A percentile compares a stretch with the other conserved stretches of the same genome.
Evolutionary conservation across 2,797 vertebrate species (phyloP).

Genomic region (Tolypeutes matacus): DNA sequence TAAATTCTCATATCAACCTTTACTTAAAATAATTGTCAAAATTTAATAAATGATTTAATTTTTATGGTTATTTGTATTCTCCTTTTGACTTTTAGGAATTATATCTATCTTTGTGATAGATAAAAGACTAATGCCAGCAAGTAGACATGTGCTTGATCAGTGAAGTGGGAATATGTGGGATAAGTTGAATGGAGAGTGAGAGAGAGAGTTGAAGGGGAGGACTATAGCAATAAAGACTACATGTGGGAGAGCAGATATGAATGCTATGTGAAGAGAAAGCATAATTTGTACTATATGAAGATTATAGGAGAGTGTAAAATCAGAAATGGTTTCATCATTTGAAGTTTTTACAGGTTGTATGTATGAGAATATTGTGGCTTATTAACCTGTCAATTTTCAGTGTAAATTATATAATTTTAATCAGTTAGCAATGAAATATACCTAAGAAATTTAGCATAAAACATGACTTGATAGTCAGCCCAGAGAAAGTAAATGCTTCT

Average conservation of each 20-base stretch:
- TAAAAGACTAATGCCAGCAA: background rate
- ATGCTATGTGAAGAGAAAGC: background rate
- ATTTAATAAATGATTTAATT: background rate
- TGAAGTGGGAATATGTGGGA: background rate
- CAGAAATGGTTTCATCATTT: background rate
- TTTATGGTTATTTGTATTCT: background rate
- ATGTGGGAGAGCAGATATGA: background rate
- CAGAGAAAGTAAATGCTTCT: slow-evolving; percentile 20
- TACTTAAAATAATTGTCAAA: background rate
- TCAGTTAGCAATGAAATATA: background rate
- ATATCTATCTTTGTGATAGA: background rate
- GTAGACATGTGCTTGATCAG: background rate
- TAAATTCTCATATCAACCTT: background rate
- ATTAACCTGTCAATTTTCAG: background rate
- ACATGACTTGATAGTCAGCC: background rate
- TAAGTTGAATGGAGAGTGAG: background rate
- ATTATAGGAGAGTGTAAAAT: background rate
- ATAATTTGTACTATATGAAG: background rate
- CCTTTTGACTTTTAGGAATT: background rate
- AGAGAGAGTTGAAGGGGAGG: background rate
- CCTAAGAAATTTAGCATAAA: slow-evolving; percentile 3
- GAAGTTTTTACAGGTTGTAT: background rate
- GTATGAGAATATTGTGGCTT: background rate
- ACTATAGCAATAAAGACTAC: background rate
- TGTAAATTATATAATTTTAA: background rate